A percentile compares a stretch with the other conserved stretches of the same genome.
Conservation (phyloP, 2,888 invertebrate species). For the Dynastes maya region DNA sequence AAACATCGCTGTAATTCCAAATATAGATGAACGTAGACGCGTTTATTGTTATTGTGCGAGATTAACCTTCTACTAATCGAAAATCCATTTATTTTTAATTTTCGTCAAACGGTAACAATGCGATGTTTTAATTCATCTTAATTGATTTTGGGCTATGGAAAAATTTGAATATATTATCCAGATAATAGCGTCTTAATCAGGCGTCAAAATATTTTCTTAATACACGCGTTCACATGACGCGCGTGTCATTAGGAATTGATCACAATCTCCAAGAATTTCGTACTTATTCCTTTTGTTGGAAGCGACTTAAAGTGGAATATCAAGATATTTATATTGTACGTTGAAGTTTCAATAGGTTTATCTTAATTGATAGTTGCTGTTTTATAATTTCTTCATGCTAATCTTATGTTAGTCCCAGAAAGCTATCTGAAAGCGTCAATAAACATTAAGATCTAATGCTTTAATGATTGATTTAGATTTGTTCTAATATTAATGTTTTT, state of each 20-base stretch:
- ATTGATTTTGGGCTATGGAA: neutral
- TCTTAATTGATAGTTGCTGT: no score
- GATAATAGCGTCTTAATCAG: neutral
- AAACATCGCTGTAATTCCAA: neutral
- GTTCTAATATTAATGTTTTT: no score
- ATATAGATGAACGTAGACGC: neutral
- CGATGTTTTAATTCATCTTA: neutral
- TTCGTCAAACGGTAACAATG: conserved; percentile 10
- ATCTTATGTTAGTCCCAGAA: no score
- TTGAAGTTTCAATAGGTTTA: no score
- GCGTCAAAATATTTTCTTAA: conserved; percentile 8
- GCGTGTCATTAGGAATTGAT: neutral
- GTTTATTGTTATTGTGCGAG: conserved; percentile 7
- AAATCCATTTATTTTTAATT: conserved; percentile 8
- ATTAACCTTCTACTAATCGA: neutral
- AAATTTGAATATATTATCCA: neutral
- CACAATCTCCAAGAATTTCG: neutral
- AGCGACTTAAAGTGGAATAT: no score
- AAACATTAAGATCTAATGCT: neutral
- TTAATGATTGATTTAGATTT: no score
- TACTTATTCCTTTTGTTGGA: no score
- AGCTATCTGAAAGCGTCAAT: neutral
- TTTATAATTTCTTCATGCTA: no score
- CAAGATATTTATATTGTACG: no score
- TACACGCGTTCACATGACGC: neutral